Conservation (phyloP, 2,113 vertebrate genomes). For the Phylloscopus trochilus region DNA sequence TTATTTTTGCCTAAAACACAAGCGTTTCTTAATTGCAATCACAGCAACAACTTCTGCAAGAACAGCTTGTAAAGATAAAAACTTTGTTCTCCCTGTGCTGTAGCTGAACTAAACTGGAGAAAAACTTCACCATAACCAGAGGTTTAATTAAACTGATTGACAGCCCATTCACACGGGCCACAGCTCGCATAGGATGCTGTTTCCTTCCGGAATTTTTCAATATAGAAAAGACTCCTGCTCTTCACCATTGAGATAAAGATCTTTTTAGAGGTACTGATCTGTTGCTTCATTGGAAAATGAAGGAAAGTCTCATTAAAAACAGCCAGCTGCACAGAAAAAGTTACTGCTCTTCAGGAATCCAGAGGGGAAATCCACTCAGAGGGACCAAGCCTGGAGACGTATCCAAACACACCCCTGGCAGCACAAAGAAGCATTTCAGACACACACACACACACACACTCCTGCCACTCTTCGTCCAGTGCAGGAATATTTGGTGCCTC, state of each 20-base stretch:
- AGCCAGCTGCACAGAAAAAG: not conserved
- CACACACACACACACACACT: not conserved
- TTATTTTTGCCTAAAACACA: not conserved
- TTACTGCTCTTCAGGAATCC: not conserved
- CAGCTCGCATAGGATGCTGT: not conserved
- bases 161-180: not conserved
- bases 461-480: not conserved
- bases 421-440: not conserved
- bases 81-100: not conserved
- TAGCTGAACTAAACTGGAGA: not conserved
- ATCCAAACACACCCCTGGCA: rapidly evolving
- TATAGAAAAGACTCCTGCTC: not conserved
- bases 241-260: not conserved
- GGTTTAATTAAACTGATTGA: conserved; percentile 50
- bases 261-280: not conserved
- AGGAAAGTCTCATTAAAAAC: not conserved
- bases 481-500: not conserved
- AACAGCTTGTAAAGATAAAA: conserved; percentile 2
- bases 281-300: not conserved
- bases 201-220: not conserved
- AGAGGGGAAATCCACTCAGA: not conserved
- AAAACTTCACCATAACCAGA: not conserved
- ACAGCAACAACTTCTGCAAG: not conserved
- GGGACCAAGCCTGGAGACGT: rapidly evolving
- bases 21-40: not conserved